Conservation (phyloP, 2,888 invertebrate genomes). For the Nematopogon swammerdamellus region DNA sequence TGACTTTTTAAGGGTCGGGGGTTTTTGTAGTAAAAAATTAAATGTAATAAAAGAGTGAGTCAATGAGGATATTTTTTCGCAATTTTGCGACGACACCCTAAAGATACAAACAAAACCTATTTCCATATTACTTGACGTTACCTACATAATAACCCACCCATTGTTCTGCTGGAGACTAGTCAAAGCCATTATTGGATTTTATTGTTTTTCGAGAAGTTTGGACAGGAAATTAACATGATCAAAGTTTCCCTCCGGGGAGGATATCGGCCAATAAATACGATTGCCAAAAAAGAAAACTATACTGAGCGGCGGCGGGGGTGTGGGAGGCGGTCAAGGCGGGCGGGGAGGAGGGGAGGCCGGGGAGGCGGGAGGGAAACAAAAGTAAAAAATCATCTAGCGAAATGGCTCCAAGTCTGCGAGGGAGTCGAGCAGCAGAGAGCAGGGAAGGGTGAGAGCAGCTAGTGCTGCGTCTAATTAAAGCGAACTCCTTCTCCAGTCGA, state of each 20-base stretch:
- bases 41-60: no score
- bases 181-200: background rate
- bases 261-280: constrained; percentile 47
- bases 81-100: no score
- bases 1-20: no score
- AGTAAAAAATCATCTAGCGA: constrained; percentile 33
- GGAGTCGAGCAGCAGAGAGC: constrained; percentile 15
- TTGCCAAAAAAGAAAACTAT: constrained; percentile 33
- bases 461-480: background rate
- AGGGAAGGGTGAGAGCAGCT: constrained; percentile 18
- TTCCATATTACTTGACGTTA: no score
- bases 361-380: constrained; percentile 29
- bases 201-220: constrained; percentile 11
- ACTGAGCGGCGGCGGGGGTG: background rate
- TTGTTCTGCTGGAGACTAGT: no score
- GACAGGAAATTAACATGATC: constrained; percentile 51
- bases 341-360: constrained; percentile 27
- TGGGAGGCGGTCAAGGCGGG: constrained; percentile 22
- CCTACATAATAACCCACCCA: no score
- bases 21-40: no score
- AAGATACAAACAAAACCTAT: no score
- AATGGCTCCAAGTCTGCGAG: constrained; percentile 13
- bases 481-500: no score
- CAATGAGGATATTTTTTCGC: no score
- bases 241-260: constrained; percentile 36